phyloP scores from a whole-genome alignment of 2,888 invertebrate species.

The Liposcelis brunnea region DNA sequence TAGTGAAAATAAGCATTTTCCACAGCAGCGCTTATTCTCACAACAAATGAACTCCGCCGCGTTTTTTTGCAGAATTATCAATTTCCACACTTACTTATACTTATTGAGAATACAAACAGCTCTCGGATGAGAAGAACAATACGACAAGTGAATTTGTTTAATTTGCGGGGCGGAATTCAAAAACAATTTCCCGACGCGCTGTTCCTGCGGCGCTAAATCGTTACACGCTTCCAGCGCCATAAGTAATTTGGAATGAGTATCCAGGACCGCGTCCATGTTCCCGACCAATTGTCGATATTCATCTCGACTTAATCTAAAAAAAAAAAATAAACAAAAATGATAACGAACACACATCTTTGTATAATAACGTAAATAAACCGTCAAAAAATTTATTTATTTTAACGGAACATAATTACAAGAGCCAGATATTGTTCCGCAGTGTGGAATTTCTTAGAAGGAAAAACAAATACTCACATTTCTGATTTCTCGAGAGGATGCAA shows the following conservation, averaged over 20 bases:
- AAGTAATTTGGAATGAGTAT: constrained; percentile 67
- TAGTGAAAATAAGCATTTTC: too few relatives aligned
- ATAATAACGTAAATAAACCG: too few relatives aligned
- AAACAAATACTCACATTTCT: constrained; percentile 54
- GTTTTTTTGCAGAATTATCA: background rate
- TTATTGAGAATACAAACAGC: constrained; percentile 87
- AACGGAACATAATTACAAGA: background rate
- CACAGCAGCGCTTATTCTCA: too few relatives aligned
- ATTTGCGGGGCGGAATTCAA: constrained; percentile 65
- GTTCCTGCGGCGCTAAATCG: constrained; percentile 49
- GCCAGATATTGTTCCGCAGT: background rate
- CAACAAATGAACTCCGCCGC: too few relatives aligned
- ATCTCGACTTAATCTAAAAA: constrained; percentile 56
- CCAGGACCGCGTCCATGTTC: constrained; percentile 74
- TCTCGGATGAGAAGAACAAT: constrained; percentile 86
- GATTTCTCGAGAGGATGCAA: constrained; percentile 72
- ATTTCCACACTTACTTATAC: constrained; percentile 52
- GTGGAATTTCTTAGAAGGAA: background rate
- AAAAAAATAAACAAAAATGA: constrained; percentile 9
- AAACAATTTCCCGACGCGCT: constrained; percentile 82
- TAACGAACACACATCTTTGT: constrained; percentile 12
- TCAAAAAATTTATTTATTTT: too few relatives aligned
- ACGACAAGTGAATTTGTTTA: constrained; percentile 69
- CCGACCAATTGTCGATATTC: constrained; percentile 78
- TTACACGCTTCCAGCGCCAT: constrained; percentile 51